Evolutionary conservation across 2,113 vertebrate genomes (phyloP).

Genomic region (Nothoprocta perdicaria): DNA sequence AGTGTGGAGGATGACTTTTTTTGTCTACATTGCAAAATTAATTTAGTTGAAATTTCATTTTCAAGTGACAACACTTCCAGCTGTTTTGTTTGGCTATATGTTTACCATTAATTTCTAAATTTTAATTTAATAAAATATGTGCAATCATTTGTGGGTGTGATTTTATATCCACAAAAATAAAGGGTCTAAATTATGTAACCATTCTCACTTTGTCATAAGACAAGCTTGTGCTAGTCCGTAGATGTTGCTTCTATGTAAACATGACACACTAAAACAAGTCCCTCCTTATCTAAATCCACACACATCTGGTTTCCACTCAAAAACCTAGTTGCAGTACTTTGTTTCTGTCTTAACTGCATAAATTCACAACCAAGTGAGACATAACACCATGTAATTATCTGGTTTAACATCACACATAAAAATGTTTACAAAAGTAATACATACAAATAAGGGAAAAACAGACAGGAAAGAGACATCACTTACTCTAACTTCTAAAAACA

Average conservation of each 20-base stretch:
- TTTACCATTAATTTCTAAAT: not conserved
- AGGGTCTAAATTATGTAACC: fast-evolving
- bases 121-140: not conserved
- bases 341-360: not conserved
- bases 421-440: not conserved
- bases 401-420: not conserved
- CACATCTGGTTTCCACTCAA: not conserved
- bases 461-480: not conserved
- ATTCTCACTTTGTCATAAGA: not conserved
- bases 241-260: not conserved
- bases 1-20: not conserved
- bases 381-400: not conserved
- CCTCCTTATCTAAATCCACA: not conserved
- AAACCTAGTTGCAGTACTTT: not conserved
- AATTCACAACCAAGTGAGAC: not conserved
- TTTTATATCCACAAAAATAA: not conserved
- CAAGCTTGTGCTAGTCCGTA: not conserved
- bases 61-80: not conserved
- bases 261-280: not conserved
- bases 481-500: not conserved
- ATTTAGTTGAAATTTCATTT: not conserved
- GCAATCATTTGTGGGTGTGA: not conserved
- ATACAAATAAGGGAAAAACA: not conserved
- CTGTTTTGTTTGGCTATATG: not conserved
- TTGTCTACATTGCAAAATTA: not conserved